Evolutionary conservation across 2,113 vertebrate species (phyloP), one percentile per base, ranked within the genome.

Genomic region (Catharus bicknelli): DNA sequence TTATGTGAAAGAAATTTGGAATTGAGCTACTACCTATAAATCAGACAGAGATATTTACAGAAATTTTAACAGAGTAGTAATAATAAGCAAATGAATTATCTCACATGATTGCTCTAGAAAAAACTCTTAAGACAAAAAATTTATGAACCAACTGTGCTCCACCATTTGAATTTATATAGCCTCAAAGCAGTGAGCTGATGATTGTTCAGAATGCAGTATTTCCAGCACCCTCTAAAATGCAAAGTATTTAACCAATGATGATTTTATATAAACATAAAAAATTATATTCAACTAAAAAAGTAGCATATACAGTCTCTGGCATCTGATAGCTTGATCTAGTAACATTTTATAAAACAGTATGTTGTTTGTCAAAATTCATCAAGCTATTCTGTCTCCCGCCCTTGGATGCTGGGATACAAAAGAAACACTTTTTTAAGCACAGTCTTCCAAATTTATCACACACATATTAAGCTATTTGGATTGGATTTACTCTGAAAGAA

Each of bases 1-100:
- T 99, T 96, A 99, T 98, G 86, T 97, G 98, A 97, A 99, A 99
- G 96, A 99, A 99, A 90, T 99, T 98, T 42, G 97, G 93, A 96
- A 99, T 97, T 43, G 99, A 99, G 91, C 97, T 98, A 95, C 98
- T 99, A 92, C 99, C 99, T 99, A 94, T 73, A 93, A 97, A 91
- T 96, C 59, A 95, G 76, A 93, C 91, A 96, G 86, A 94, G 11
- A 95, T 78, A 95, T 94, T 96, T 86, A 95, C 80, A 92, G 38
- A 26, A 55, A 59, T 72, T 85, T 86, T 77, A 91, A 77, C 25
- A 77, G 34, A 55, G 3, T 55, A 78, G 36, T 27, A 93, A 55
- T 66, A 80, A 74, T 66, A 87, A 73, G 38, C 7, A 90, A 81
- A 72, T 84, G 0, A 72, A 93, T 76, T 86, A 73, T 42, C 55